Percentiles rank a stretch among this genome's conserved stretches.
These are phyloP conservation scores for Siniperca scherzeri DNA, from an alignment of 2,797 vertebrate species.

Conservation along the genomic window DNA sequence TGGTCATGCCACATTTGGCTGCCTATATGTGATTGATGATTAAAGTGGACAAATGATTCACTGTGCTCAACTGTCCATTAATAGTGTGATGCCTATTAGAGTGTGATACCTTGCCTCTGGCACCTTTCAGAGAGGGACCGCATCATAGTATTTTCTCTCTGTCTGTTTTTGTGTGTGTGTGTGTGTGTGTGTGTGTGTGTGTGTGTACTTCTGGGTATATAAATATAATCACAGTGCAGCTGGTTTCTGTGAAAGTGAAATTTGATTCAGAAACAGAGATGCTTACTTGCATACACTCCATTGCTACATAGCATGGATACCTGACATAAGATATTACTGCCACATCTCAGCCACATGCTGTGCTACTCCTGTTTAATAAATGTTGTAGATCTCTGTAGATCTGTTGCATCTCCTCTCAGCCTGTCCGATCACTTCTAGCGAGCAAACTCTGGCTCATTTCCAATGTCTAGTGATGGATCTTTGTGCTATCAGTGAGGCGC, in stretches of 20 bases:
- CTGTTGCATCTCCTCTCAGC: conserved; percentile 43
- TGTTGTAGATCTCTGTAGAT: conserved; percentile 17
- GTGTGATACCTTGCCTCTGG: conserved; percentile 71
- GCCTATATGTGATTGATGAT: conserved; percentile 68
- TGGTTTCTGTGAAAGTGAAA: conserved; percentile 28
- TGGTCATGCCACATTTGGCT: conserved; percentile 66
- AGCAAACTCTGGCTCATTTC: conserved; percentile 64
- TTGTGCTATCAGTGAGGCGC: conserved; percentile 80
- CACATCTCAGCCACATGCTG: conserved; percentile 58
- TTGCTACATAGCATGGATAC: not conserved
- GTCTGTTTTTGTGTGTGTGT: conserved; percentile 20
- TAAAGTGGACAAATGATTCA: conserved; percentile 78
- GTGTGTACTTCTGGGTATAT: conserved; percentile 23
- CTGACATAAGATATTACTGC: conserved; percentile 44
- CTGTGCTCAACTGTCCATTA: conserved; percentile 77
- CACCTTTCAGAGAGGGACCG: conserved; percentile 52
- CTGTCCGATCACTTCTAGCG: conserved; percentile 52
- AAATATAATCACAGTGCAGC: conserved; percentile 16
- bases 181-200: conserved; percentile 11
- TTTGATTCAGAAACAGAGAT: conserved; percentile 33
- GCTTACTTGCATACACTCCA: not conserved
- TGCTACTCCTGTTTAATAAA: conserved; percentile 55
- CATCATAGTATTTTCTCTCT: conserved; percentile 28
- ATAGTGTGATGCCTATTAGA: conserved; percentile 73
- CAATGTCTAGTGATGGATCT: conserved; percentile 84